Evolutionary conservation across 2,888 invertebrate species (phyloP), one percentile per base, ranked within the genome.

Genomic region (Plusia festucae): DNA sequence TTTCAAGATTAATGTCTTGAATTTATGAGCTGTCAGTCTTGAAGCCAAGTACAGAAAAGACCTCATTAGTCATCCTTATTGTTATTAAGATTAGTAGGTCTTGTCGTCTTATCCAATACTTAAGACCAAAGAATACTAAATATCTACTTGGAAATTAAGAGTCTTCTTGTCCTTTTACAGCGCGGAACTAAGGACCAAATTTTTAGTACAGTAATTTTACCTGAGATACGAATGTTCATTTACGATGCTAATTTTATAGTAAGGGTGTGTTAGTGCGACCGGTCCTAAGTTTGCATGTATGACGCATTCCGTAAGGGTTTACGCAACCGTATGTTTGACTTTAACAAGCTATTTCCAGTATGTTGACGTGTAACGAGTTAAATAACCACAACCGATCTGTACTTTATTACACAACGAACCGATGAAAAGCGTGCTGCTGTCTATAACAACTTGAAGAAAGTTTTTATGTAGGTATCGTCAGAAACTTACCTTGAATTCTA

Each of bases 311-410:
- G 18, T 40, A 40, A 40, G 16, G 18, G 18, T 20, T 49, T 49
- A 49, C 46, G 46, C 46, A 49, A 49, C 46, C 46, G 46, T 49
- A 49, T 57, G 44, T 63, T 55, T 24, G 56, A 16, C 57, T 20
- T 70, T 70, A 63, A 76, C 76, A 51, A 76, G 56, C 57, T 76
- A 72, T 72, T 76, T 65, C 53, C 49, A 70, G 71, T 72, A 60
- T 60, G 76, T 72, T 76, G 76, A 76, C 76, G 59, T 65, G 59
- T 76, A 76, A 22, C 55, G 44, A 40, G 63, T 63, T 72, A 76
- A 76, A 60, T 72, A 56, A 59, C 46, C 54, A 53, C 54, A 44
- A 53, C 71, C 64, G 76, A 72, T 72, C 71, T 72, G 60, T 70
- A 24, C 56, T 59, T 56, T 65, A 72, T 63, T 67, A 55, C 60